phyloP scores from a whole-genome alignment of 2,113 vertebrate genomes.

The Pachyramphus minor region DNA sequence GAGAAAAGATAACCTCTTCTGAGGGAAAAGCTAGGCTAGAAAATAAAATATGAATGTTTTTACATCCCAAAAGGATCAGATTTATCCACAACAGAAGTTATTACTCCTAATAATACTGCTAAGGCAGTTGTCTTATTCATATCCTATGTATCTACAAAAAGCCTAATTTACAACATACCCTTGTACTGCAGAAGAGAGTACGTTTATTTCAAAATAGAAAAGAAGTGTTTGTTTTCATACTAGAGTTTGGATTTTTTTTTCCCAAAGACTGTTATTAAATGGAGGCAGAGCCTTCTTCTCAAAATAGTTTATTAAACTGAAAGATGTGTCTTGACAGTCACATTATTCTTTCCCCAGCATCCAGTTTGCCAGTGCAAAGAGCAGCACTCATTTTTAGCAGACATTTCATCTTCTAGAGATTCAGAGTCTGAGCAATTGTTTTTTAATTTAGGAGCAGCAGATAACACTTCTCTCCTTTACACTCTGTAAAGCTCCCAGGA shows the following conservation, averaged over 20 bases:
- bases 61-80: background rate
- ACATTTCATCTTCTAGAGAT: background rate
- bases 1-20: background rate
- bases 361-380: background rate
- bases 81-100: background rate
- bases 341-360: background rate
- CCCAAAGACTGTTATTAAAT: background rate
- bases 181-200: background rate
- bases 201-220: background rate
- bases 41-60: background rate
- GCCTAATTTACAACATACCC: background rate
- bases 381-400: background rate
- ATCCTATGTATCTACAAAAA: background rate
- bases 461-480: background rate
- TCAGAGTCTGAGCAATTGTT: background rate
- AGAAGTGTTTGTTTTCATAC: background rate
- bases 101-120: background rate
- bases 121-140: background rate
- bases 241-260: background rate
- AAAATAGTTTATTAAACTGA: background rate
- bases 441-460: slow-evolving; percentile 1
- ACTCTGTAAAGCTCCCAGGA: background rate
- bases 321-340: background rate
- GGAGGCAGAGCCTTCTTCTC: background rate
- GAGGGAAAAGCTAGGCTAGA: background rate